Evolutionary conservation across 2,113 vertebrate species (phyloP).

Genomic region (Anthoscopus minutus): DNA sequence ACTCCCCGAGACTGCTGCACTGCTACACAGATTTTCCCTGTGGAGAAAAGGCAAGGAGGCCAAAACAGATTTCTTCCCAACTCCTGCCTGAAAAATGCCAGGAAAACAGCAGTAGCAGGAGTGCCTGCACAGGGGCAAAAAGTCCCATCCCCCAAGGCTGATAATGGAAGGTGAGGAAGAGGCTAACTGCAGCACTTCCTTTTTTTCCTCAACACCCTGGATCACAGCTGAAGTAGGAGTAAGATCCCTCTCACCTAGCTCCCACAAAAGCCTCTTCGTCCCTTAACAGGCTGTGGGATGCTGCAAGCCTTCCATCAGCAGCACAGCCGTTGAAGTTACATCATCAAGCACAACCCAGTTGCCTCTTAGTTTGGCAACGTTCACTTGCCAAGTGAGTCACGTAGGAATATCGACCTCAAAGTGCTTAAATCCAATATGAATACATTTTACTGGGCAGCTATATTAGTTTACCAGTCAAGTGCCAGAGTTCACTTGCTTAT

Average conservation of each 20-base stretch:
- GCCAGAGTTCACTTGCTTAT: background rate
- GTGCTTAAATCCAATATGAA: background rate
- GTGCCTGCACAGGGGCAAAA: background rate
- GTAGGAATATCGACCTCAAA: background rate
- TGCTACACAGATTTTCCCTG: background rate
- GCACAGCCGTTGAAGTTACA: background rate
- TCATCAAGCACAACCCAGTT: background rate
- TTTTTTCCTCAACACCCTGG: background rate
- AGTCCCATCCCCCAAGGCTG: background rate
- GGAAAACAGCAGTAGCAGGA: background rate
- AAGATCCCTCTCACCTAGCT: background rate
- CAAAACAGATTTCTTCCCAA: background rate
- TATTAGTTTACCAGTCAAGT: background rate
- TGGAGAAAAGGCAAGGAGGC: fast-evolving
- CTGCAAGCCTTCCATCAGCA: background rate
- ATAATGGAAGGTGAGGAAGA: background rate
- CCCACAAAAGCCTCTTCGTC: background rate
- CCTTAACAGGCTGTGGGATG: fast-evolving
- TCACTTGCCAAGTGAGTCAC: background rate
- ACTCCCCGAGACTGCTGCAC: fast-evolving
- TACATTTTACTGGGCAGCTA: background rate
- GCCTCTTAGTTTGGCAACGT: background rate
- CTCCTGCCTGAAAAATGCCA: background rate
- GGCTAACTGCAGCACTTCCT: background rate
- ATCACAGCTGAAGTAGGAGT: background rate